A percentile compares a stretch with the other conserved stretches of the same genome.
phyloP scores from a whole-genome alignment of 2,888 invertebrate genomes.

The Pomacea canaliculata region DNA sequence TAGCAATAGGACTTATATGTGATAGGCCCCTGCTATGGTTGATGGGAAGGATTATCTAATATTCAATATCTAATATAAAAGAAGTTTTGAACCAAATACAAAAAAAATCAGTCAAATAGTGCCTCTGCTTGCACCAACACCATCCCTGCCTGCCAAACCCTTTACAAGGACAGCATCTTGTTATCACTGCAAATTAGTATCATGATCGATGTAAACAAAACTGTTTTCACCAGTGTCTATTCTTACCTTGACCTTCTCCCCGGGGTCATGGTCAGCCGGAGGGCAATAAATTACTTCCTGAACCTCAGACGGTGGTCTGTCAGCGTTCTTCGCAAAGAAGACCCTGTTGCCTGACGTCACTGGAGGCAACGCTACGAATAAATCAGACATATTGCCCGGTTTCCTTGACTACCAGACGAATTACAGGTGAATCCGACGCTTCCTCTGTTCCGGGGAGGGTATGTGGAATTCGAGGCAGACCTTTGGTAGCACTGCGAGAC shows the following conservation, averaged over 20 bases:
- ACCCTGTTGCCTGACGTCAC: slow-evolving; percentile 77
- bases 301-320: slow-evolving; percentile 80
- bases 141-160: no score
- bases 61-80: no score
- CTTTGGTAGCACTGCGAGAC: neutral
- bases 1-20: no score
- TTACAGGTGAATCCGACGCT: neutral
- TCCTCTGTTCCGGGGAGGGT: neutral
- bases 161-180: no score
- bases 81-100: no score
- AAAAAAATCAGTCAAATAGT: no score
- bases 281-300: slow-evolving; percentile 77
- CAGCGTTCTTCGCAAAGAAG: slow-evolving; percentile 85
- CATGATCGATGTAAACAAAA: no score
- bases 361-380: slow-evolving; percentile 82
- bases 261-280: slow-evolving; percentile 65
- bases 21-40: no score
- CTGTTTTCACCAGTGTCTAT: neutral
- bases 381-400: slow-evolving; percentile 69
- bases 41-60: no score
- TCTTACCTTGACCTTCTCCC: slow-evolving; percentile 73
- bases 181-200: no score
- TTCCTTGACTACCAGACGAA: neutral
- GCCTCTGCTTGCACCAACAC: no score
- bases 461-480: neutral